These are phyloP conservation scores for Antheraea mylitta DNA, from an alignment of 1,140 invertebrate species.

Conservation along the genomic window DNA sequence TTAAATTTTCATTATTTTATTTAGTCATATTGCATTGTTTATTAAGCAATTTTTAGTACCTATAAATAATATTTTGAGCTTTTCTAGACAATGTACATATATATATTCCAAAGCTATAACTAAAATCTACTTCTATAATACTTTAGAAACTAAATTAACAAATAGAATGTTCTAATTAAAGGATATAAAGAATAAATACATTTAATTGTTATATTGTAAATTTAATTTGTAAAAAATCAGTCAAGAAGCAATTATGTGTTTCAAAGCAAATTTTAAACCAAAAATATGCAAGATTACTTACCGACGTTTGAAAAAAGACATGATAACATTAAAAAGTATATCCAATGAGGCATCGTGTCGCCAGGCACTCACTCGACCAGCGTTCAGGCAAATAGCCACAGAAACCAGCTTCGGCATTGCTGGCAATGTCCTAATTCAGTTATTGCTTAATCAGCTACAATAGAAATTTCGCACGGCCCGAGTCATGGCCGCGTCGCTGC, in stretches of 20 bases:
- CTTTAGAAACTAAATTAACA: too few species aligned
- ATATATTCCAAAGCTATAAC: too few species aligned
- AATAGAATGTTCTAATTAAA: too few species aligned
- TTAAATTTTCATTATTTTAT: too few species aligned
- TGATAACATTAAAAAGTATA: background rate
- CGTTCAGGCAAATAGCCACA: slow-evolving; percentile 24
- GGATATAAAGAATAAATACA: too few species aligned
- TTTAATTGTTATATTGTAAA: too few species aligned
- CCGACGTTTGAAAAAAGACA: background rate
- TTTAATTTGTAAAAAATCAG: too few species aligned
- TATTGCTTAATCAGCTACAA: slow-evolving; percentile 42
- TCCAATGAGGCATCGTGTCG: slow-evolving; percentile 20
- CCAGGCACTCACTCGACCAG: slow-evolving; percentile 15
- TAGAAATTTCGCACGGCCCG: slow-evolving; percentile 52
- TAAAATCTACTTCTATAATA: too few species aligned
- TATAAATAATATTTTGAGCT: too few species aligned
- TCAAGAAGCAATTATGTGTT: background rate
- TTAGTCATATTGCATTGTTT: too few species aligned
- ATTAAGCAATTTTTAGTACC: too few species aligned
- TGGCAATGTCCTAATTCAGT: slow-evolving; percentile 32
- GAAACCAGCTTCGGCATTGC: background rate
- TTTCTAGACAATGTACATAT: too few species aligned
- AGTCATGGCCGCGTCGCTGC: slow-evolving; percentile 38
- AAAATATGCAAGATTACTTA: background rate
- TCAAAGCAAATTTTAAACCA: background rate